Base-by-base conservation (phyloP, 2,888 invertebrate genomes). In the Plebejus anna region DNA sequence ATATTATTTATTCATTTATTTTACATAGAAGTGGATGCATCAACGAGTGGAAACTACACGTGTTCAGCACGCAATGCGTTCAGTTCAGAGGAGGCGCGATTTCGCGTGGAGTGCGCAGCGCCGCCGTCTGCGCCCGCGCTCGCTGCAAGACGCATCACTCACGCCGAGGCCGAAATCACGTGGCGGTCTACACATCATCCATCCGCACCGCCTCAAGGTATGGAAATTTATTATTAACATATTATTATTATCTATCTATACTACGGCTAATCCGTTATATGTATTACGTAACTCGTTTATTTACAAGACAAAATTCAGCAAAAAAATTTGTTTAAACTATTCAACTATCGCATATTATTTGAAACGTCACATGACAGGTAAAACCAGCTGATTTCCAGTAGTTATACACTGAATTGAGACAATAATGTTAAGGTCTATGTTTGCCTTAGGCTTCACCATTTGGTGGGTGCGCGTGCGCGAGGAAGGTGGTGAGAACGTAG, bases 61-160 rank as follows among this genome's bases (percentile, higher is more conserved):
- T 97, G 97, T 83, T 95, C 96, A 16, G 97, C 96, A n/a, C 96
- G 96, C 82, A 98, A 98, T 89, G 94, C 96, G 28, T 97, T 96
- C 84, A 98, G 98, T 1, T 96, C 96, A 73, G 98, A 98, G 88
- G 96, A 97, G 82, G 96, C 97, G 80, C 96, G 96, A 75, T 97
- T 97, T 86, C 95, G 96, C 16, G 94, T 98, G 71, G 95, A 96
- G 80, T 97, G 98, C 55, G 96, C 97, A 82, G 95, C 96, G 83
- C 96, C 97, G 11, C 97, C 97, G 0, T 90, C 94, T 79, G 94
- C 96, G 32, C 97, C 97, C 38, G 87, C 93, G 77, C 91, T 97
- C 76, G 94, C 94, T 80, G 94, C 97, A 59, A 96, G 96, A 82
- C 96, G 96, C 85, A 95, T 96, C 38, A 96, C 96, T 16, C 94